Percentiles rank a stretch among this genome's conserved stretches.
These are phyloP conservation scores for Zelleria hepariella DNA, from an alignment of 2,888 invertebrate genomes.

Conservation along the genomic window DNA sequence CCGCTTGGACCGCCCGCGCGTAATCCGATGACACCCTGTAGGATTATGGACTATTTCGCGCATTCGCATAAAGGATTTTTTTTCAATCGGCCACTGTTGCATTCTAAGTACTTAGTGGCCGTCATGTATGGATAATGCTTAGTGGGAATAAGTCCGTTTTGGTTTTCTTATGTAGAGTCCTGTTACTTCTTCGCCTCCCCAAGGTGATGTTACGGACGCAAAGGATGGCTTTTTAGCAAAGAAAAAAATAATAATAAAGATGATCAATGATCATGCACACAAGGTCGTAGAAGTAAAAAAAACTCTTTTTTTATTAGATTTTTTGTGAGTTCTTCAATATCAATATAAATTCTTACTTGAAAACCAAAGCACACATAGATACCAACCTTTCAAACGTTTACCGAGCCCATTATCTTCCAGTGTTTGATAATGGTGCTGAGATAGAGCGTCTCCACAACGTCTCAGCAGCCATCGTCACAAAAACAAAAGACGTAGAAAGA, in stretches of 20 bases:
- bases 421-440: constrained; percentile 28
- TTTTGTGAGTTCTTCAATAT: no score
- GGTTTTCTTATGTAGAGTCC: not conserved
- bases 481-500: no score
- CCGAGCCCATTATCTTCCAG: not conserved
- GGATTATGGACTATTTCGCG: constrained; percentile 7
- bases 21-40: constrained; percentile 43
- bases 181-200: not conserved
- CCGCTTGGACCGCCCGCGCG: constrained; percentile 22
- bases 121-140: not conserved
- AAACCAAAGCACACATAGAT: not conserved
- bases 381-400: not conserved
- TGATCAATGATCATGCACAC: no score
- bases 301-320: no score
- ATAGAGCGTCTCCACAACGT: constrained; percentile 47
- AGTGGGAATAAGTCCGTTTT: not conserved
- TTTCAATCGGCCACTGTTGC: not conserved
- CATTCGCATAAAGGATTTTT: not conserved
- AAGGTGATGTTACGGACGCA: no score
- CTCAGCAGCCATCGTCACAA: constrained; percentile 1
- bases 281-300: no score
- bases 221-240: no score
- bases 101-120: not conserved
- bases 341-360: no score
- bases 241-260: no score